phyloP scores from a whole-genome alignment of 2,113 vertebrate species.

The Rhagologus leucostigma region DNA sequence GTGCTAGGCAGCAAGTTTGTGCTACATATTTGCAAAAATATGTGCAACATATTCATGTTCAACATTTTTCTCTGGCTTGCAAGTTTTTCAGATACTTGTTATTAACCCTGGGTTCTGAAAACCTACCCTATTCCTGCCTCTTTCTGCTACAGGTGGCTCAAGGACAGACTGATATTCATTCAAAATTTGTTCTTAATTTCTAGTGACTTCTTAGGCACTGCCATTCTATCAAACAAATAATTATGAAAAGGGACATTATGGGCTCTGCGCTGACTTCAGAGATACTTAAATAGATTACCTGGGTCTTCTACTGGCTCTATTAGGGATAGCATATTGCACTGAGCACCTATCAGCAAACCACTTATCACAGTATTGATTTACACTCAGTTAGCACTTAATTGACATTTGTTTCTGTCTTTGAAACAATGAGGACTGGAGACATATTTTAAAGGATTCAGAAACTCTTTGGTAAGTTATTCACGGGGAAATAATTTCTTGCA shows the following conservation, averaged over 20 bases:
- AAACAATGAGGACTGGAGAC: neutral
- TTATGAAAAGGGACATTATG: neutral
- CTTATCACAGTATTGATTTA: slow-evolving; percentile 20
- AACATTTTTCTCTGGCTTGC: neutral
- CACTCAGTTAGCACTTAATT: neutral
- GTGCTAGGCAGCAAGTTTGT: neutral
- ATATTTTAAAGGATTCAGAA: neutral
- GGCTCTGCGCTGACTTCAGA: neutral
- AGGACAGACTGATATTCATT: neutral
- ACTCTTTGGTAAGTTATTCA: neutral
- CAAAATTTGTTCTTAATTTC: neutral
- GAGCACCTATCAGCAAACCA: neutral
- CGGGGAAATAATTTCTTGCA: neutral
- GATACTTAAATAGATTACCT: neutral
- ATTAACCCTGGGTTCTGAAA: neutral
- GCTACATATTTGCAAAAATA: neutral
- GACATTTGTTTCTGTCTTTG: neutral
- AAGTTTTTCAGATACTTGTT: neutral
- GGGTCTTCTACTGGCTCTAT: neutral
- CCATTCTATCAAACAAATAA: neutral
- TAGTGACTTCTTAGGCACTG: neutral
- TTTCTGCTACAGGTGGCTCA: neutral
- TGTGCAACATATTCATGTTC: neutral
- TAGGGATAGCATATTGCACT: neutral
- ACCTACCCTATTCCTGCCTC: neutral